phyloP scores from a whole-genome alignment of 2,888 invertebrate species.

The Axea sp. region DNA sequence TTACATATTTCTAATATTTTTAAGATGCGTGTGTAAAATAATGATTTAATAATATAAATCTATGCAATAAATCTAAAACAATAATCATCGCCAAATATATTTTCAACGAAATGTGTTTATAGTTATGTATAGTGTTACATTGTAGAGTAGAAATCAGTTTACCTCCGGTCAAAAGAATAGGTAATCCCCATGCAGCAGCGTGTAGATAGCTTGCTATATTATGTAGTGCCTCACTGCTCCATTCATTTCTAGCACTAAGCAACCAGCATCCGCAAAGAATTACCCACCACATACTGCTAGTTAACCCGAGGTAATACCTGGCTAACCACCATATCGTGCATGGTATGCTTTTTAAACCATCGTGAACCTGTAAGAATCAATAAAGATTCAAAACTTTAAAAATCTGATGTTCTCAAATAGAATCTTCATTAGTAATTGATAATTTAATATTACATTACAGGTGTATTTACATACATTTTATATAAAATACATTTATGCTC shows the following conservation, averaged over 20 bases:
- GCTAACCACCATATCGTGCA: constrained; percentile 88
- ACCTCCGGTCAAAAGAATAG: constrained; percentile 91
- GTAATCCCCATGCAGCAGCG: constrained; percentile 92
- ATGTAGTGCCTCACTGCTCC: constrained; percentile 95
- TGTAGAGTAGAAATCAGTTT: too few relatives aligned
- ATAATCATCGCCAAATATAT: too few relatives aligned
- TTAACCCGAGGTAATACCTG: constrained; percentile 89
- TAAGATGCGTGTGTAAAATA: too few relatives aligned
- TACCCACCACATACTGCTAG: constrained; percentile 92
- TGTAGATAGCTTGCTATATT: constrained; percentile 92
- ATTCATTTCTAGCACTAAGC: constrained; percentile 93
- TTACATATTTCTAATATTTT: too few relatives aligned
- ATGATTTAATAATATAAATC: too few relatives aligned
- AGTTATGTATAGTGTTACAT: too few relatives aligned
- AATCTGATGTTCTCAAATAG: background rate
- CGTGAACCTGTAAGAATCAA: constrained; percentile 67
- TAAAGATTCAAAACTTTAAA: constrained; percentile 2
- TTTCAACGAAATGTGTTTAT: too few relatives aligned
- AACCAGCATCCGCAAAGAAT: constrained; percentile 94
- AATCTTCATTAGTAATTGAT: too few relatives aligned
- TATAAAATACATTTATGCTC: too few relatives aligned
- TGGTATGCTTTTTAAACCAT: constrained; percentile 81
- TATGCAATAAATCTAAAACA: too few relatives aligned
- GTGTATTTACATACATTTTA: too few relatives aligned
- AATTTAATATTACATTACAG: too few relatives aligned